These are phyloP conservation scores for Centroberyx gerrardi DNA, from an alignment of 2,797 vertebrate species.

Conservation along the genomic window DNA sequence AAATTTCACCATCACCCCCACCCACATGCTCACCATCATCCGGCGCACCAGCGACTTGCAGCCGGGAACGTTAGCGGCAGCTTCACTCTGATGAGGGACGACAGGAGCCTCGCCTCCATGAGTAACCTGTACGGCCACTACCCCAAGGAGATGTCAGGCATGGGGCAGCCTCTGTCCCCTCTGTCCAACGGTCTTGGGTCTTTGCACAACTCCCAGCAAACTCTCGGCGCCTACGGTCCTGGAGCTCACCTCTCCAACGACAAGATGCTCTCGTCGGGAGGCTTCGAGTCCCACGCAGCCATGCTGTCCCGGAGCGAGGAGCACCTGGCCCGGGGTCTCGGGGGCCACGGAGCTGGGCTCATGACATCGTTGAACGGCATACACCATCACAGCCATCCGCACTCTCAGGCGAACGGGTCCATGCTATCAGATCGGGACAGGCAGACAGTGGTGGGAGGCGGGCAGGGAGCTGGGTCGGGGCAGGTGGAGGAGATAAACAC, in stretches of 20 bases:
- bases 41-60: conserved; percentile 91
- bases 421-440: conserved; percentile 92
- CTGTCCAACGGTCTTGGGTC: conserved; percentile 93
- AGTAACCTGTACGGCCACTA: conserved; percentile 96
- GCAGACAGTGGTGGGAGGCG: conserved; percentile 85
- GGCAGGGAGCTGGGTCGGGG: conserved; percentile 88
- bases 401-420: conserved; percentile 88
- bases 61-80: conserved; percentile 94
- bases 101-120: conserved; percentile 94
- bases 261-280: conserved; percentile 94
- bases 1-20: conserved; percentile 93
- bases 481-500: conserved; percentile 99
- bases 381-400: conserved; percentile 90
- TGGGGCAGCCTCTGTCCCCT: conserved; percentile 94
- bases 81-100: conserved; percentile 96
- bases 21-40: conserved; percentile 89
- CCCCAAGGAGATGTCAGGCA: conserved; percentile 94
- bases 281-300: conserved; percentile 94
- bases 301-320: conserved; percentile 94
- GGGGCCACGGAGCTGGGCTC: conserved; percentile 90
- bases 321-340: conserved; percentile 91
- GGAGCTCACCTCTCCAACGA: conserved; percentile 92
- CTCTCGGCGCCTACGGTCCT: conserved; percentile 92
- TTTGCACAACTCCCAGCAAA: conserved; percentile 93
- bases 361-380: conserved; percentile 92